Base-by-base conservation (phyloP, 2,797 vertebrate species). In the Ispidina picta region DNA sequence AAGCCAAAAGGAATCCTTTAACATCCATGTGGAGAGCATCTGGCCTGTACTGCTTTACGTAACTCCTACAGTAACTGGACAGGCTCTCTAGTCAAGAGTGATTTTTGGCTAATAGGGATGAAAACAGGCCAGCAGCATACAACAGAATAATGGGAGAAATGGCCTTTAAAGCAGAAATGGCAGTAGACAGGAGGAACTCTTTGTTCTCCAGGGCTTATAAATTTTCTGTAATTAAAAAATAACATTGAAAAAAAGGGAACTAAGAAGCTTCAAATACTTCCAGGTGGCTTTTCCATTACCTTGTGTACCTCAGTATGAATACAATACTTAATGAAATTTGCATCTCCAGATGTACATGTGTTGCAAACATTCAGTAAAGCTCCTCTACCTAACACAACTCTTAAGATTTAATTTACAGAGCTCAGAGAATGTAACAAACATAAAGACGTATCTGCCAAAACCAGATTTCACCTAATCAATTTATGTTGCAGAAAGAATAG, bases 311-410 rank as follows among this genome's bases (percentile, higher is more conserved):
- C 54, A 64, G 11, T 18, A n/a, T 12, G 20, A 62, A 44, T 58
- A 8, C 51, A 64, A 21, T 22, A 65, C 15, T 28, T 44, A 48
- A 54, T 11, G 49, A 44, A 74, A 83, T 80, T 15, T 51, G 28
- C 39, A 41, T 28, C 58, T 51, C 19, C 64, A 84, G 43, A 68
- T 37, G 20, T 6, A 15, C 4, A 46, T 17, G 20, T 0, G 0
- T 56, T 64, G 8, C 21, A 75, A 74, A 17, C 18, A 62, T 6
- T 71, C 19, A 69, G 55, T 39, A 43, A 83, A 64, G 10, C 52
- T 49, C 21, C 56, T 54, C 28, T 56, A 63, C 18, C 11, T 41
- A 66, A 79, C 26, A 21, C 13, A 69, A 25, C 17, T 56, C 37
- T 72, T 72, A 60, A 51, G 33, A 70, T 12, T 69, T 55, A 26